phyloP scores from a whole-genome alignment of 2,888 invertebrate species.

The Podabrus alpinus region DNA sequence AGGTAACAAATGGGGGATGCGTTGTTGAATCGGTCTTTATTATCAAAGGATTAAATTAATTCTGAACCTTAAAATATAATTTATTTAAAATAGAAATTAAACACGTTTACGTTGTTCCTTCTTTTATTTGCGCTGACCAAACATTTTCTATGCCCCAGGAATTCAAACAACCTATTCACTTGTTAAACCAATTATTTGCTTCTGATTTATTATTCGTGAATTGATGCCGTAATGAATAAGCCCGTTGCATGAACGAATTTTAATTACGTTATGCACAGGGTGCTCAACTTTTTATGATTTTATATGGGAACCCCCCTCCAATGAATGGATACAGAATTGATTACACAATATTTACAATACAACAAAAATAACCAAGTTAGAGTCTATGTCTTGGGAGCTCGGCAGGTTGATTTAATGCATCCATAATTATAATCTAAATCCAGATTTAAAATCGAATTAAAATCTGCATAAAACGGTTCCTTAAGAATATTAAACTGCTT shows the following conservation, averaged over 20 bases:
- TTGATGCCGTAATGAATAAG: slow-evolving; percentile 41
- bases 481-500: too few species aligned
- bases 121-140: slow-evolving; percentile 16
- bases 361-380: too few species aligned
- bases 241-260: slow-evolving; percentile 30
- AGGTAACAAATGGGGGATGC: neutral
- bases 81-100: neutral
- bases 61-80: neutral
- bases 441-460: too few species aligned
- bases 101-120: neutral
- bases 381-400: too few species aligned
- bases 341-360: too few species aligned
- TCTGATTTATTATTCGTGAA: slow-evolving; percentile 44
- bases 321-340: too few species aligned
- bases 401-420: too few species aligned
- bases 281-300: neutral
- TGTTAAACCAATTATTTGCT: slow-evolving; percentile 43
- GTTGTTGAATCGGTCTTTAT: neutral
- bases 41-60: neutral
- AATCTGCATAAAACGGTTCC: too few species aligned
- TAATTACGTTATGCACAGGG: slow-evolving; percentile 27
- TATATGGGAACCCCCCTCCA: neutral
- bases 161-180: slow-evolving; percentile 27
- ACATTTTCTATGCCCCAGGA: slow-evolving; percentile 5
- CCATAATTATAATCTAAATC: too few species aligned